Percentiles rank a stretch among this genome's conserved stretches.
These are phyloP conservation scores for Orcinus orca DNA, from an alignment of 2,113 vertebrate species.

Conservation along the genomic window DNA sequence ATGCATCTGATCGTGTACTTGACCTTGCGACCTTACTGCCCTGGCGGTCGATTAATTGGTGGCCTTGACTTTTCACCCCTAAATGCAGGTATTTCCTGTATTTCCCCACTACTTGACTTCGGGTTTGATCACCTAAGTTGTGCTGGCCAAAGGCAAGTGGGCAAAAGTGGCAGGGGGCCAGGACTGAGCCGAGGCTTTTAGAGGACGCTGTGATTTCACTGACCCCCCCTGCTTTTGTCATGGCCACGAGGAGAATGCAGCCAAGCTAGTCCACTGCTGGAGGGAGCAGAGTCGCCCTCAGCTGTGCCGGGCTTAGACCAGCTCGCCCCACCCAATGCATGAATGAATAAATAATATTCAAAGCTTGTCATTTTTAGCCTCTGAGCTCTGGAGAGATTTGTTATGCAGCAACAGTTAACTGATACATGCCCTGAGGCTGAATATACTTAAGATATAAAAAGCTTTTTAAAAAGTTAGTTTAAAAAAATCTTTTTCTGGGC, in stretches of 20 bases:
- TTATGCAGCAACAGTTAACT: not conserved
- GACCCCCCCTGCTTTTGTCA: not conserved
- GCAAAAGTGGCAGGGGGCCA: not conserved
- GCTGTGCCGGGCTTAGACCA: not conserved
- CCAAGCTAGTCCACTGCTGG: not conserved
- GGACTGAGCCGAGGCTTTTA: not conserved
- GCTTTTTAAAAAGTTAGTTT: not conserved
- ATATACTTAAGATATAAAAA: not conserved
- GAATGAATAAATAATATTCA: not conserved
- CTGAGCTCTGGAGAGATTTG: not conserved
- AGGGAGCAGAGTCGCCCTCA: not conserved
- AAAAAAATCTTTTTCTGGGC: not conserved
- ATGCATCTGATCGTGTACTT: not conserved
- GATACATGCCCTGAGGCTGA: not conserved
- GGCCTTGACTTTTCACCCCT: not conserved
- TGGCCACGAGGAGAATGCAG: not conserved
- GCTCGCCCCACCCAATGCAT: not conserved
- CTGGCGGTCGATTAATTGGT: not conserved
- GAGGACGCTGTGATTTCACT: not conserved
- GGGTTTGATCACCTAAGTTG: not conserved
- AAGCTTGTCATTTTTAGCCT: not conserved
- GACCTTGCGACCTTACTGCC: not conserved
- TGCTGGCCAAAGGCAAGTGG: not conserved
- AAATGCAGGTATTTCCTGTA: not conserved
- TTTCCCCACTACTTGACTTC: not conserved